Conservation (phyloP, 2,888 invertebrate genomes). For the Lycaena phlaeas region DNA sequence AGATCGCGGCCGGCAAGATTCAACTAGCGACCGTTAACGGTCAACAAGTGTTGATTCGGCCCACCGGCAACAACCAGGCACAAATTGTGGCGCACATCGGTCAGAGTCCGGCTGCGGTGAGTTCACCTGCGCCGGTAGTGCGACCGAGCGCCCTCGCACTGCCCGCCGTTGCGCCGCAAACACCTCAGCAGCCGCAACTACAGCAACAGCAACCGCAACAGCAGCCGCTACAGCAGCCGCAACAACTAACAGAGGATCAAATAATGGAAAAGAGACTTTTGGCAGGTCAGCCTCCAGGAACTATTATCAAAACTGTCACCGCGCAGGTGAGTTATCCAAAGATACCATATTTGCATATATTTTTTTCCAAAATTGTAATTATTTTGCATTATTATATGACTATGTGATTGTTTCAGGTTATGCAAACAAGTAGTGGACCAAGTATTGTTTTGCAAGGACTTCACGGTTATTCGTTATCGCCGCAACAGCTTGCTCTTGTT, state of each 20-base stretch:
- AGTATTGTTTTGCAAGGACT: conserved; percentile 89
- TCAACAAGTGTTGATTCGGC: conserved; percentile 86
- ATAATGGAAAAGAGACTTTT: conserved; percentile 81
- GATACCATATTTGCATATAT: conserved; percentile 1
- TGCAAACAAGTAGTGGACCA: conserved; percentile 88
- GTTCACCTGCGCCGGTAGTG: conserved; percentile 20
- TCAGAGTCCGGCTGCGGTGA: conserved; percentile 55
- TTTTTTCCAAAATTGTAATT: not conserved
- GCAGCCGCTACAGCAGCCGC: conserved; percentile 23
- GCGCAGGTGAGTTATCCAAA: conserved; percentile 82
- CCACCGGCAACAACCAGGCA: conserved; percentile 83
- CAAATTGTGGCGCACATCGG: conserved; percentile 84
- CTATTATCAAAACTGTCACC: conserved; percentile 89
- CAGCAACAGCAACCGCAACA: conserved; percentile 26
- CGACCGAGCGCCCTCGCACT: conserved; percentile 23
- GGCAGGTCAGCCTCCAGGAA: conserved; percentile 87
- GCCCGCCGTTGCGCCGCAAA: conserved; percentile 21
- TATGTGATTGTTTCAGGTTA: conserved; percentile 61
- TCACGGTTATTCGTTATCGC: conserved; percentile 86
- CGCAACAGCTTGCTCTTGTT: conserved; percentile 85
- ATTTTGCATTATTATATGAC: not conserved
- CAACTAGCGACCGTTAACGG: conserved; percentile 89
- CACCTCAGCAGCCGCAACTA: conserved; percentile 26
- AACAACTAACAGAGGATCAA: conserved; percentile 58
- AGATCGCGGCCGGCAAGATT: conserved; percentile 86